Conservation (phyloP, 2,113 vertebrate species). For the Actinemys pallida region DNA sequence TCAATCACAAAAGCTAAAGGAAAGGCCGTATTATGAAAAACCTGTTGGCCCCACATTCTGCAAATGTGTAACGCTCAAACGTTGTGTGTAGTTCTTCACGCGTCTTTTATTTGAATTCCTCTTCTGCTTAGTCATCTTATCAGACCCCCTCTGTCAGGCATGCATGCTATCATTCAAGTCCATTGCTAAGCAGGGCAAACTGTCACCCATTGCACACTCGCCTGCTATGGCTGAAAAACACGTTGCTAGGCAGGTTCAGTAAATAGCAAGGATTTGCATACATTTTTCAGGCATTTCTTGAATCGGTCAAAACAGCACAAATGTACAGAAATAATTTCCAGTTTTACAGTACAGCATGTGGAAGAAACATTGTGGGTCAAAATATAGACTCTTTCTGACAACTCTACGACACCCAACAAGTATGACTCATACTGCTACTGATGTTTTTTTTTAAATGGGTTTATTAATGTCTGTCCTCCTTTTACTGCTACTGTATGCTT, state of each 20-base stretch:
- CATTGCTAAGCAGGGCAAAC: background rate
- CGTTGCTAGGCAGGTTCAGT: background rate
- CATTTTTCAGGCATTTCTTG: background rate
- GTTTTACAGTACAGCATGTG: background rate
- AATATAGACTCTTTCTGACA: background rate
- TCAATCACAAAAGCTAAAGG: background rate
- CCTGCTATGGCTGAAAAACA: background rate
- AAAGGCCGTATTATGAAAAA: background rate
- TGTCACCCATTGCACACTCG: background rate
- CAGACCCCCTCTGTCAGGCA: background rate
- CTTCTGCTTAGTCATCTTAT: background rate
- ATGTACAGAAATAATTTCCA: background rate
- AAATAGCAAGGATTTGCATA: background rate
- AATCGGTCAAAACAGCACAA: background rate
- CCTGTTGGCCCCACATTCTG: background rate
- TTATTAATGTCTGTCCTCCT: background rate
- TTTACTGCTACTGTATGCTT: background rate
- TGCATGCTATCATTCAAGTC: background rate
- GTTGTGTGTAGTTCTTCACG: background rate
- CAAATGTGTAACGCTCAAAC: background rate
- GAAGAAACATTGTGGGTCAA: background rate
- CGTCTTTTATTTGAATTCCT: slow-evolving; percentile 5
- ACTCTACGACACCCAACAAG: background rate
- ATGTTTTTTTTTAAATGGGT: background rate
- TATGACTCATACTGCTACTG: background rate